Evolutionary conservation across 1,140 invertebrate species (phyloP), one percentile per base, ranked within the genome.

Genomic region (Phenacoccus solenopsis): DNA sequence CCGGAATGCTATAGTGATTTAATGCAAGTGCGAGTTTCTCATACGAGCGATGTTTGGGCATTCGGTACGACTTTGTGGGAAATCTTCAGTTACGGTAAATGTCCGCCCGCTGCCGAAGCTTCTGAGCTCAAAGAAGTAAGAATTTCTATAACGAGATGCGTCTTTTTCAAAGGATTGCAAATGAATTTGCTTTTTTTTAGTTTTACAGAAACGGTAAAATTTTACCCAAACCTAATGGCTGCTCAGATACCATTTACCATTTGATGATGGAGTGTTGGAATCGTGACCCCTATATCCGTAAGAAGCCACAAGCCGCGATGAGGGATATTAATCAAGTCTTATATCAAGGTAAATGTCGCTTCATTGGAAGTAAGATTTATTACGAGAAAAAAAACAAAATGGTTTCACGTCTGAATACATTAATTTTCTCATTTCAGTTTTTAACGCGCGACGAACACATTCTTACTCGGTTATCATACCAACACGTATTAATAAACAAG

Each of bases 201-300:
- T 49, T 49, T n/a, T 49, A 49, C 16, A 49, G 20, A 9, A 9
- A 2, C 5, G 38, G 38, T 49, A 49, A 49, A 49, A 49, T 9
- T 4, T n/a, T 49, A 16, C 38, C 38, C 20, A 10, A 49, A 35
- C 94, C 95, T 7, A 79, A 81, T 72, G 81, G 81, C 9, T 97
- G 94, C 78, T 91, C 93, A 20, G 72, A 78, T 1, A 89, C 91
- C 75, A 87, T 98, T 64, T 94, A 90, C 78, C 80, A 84, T 72
- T 80, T 98, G 22, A 94, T 98, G 84, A 78, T 81, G 20, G 87
- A 91, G 74, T 94, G 94, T 75, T 99, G 96, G 96, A 83, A 86
- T 70, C 77, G 84, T 22, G 85, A 90, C 75, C 86, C 87, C 1
- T 83, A 86, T 28, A 78, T 80, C 20, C 79, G 88, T 13, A 90